phyloP scores from a whole-genome alignment of 2,113 vertebrate species.

The Leptodactylus fuscus region DNA sequence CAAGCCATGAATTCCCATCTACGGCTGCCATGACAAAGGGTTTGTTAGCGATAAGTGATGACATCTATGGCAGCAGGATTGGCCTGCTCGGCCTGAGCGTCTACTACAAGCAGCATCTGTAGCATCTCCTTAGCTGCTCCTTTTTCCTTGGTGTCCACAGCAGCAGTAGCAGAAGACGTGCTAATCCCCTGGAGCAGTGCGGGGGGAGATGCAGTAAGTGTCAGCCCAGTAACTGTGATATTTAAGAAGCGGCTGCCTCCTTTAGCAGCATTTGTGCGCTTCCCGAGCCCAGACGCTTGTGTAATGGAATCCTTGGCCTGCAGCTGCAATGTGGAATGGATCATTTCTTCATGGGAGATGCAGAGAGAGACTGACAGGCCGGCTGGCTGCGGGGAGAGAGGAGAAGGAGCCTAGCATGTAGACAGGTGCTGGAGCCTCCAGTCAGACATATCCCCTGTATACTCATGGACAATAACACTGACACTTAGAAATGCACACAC shows the following conservation, averaged over 20 bases:
- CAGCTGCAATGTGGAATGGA: conserved; percentile 48
- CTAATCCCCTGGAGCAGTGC: conserved; percentile 25
- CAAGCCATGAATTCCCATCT: too few relatives aligned
- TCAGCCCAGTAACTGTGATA: conserved; percentile 51
- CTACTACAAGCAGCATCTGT: not conserved
- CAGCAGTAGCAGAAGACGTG: not conserved
- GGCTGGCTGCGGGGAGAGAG: conserved; percentile 5
- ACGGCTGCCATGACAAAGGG: not conserved
- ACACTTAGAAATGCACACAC: not conserved
- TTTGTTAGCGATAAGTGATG: too few relatives aligned
- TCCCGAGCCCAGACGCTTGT: conserved; percentile 44
- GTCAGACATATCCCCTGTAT: not conserved
- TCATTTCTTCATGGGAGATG: conserved; percentile 29
- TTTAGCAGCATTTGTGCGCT: conserved; percentile 48
- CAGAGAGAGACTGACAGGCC: conserved; percentile 47
- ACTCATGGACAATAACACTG: conserved; percentile 7
- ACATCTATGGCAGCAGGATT: not conserved
- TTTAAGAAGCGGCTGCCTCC: conserved; percentile 42
- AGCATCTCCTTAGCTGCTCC: not conserved
- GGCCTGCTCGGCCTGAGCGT: not conserved
- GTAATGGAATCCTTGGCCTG: conserved; percentile 57
- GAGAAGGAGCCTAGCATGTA: not conserved
- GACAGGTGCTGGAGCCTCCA: conserved; percentile 30
- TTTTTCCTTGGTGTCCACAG: not conserved
- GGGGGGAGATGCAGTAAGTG: conserved; percentile 26